Base-by-base conservation (phyloP, 2,888 invertebrate species). In the Hypsopygia costalis region DNA sequence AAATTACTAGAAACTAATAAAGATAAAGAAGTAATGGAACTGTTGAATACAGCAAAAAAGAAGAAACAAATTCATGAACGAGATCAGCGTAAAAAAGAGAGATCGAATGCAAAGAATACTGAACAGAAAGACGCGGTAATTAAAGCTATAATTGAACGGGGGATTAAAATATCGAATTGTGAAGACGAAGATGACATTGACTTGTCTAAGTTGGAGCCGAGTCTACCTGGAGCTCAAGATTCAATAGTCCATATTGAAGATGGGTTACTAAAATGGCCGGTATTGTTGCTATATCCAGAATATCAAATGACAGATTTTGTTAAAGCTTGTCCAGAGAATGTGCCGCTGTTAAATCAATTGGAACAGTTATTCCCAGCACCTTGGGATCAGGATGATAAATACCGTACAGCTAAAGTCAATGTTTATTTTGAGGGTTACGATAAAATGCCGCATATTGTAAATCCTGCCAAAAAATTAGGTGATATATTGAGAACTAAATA, bases 201-300 rank as follows among this genome's bases (percentile, higher is more conserved):
- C 46, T 52, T 92, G 35, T 88, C 89, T 3, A 91, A 91, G 49
- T 54, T 93, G 10, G 91, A 92, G 40, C 93, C 94, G 0, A 90
- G 89, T 58, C 85, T 94, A 52, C 91, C 94, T 0, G 92, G 93
- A 25, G 87, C 93, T 3, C 90, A 91, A 31, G 90, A 92, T 40
- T 81, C 90, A 43, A 90, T 91, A 36, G 95, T 95, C 0, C 90
- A 91, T 58, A 59, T 95, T 7, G 90, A 91, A 47, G 81, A 91
- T 59, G 77, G 92, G 0, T 58, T 82, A 8, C 76, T 98, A 7
- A 81, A 93, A 36, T 98, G 98, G 98, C 98, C 98, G 0, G 93
- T 97, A 0, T 86, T 96, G 10, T 92, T 98, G 52, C 82, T 96
- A 7, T 98, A 98, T 76, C 98, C 98, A 0, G 97, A 98, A 78